phyloP scores from a whole-genome alignment of 2,113 vertebrate genomes.

The Cyanoderma ruficeps region DNA sequence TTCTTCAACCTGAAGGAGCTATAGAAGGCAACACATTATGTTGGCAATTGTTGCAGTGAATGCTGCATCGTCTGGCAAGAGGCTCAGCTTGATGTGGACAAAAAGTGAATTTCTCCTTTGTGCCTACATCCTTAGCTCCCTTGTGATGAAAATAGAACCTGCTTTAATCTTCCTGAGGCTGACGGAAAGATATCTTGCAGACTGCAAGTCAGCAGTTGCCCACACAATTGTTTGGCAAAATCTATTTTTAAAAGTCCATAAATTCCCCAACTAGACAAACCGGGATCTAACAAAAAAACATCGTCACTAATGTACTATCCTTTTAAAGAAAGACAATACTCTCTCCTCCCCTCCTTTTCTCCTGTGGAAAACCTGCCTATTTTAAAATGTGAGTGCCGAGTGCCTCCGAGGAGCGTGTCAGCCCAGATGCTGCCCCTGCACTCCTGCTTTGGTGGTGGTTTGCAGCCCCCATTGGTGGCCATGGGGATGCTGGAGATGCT shows the following conservation, averaged over 20 bases:
- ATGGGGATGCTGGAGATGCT: background rate
- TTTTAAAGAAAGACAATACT: conserved; percentile 3
- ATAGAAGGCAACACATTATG: conserved; percentile 12
- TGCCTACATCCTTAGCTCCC: conserved; percentile 49
- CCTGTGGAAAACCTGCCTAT: background rate
- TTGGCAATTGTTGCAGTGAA: conserved; percentile 66
- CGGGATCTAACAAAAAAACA: background rate
- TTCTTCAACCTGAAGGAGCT: conserved; percentile 65
- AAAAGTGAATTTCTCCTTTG: conserved; percentile 70
- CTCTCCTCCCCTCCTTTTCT: background rate
- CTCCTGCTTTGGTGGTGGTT: accelerated
- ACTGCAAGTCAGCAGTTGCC: conserved; percentile 76
- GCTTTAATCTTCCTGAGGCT: conserved; percentile 68
- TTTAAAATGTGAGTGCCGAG: background rate
- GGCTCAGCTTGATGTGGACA: conserved; percentile 55
- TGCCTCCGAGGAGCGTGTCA: background rate
- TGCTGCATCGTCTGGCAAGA: conserved; percentile 53
- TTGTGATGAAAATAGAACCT: conserved; percentile 68
- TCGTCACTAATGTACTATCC: conserved; percentile 1
- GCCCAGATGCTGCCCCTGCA: background rate
- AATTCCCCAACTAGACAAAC: conserved; percentile 61
- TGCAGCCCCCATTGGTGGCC: accelerated
- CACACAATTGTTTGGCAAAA: conserved; percentile 69
- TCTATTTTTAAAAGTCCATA: conserved; percentile 77
- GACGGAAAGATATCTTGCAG: conserved; percentile 65